Conservation (phyloP, 2,113 vertebrate species). For the Ploceus nigricollis region DNA sequence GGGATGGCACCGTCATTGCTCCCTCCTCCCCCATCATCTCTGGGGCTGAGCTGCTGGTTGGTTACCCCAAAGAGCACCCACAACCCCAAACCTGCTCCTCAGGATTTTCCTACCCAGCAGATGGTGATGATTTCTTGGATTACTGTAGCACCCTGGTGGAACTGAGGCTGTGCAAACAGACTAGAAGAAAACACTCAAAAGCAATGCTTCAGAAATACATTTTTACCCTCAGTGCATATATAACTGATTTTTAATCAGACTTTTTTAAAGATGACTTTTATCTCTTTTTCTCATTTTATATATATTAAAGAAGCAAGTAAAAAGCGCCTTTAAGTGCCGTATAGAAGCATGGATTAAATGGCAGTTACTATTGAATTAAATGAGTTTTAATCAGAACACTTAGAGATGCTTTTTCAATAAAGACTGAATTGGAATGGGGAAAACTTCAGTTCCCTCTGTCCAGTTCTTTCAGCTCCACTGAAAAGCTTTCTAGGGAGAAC, state of each 20-base stretch:
- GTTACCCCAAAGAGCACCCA: neutral
- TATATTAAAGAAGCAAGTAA: neutral
- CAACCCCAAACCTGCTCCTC: neutral
- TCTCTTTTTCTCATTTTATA: neutral
- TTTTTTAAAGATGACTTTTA: neutral
- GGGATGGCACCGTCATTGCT: rapidly evolving
- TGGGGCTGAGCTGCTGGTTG: neutral
- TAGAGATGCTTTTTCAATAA: neutral
- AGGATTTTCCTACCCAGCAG: neutral
- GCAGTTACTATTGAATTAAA: neutral
- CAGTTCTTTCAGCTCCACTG: neutral
- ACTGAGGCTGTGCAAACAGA: neutral
- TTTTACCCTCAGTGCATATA: neutral
- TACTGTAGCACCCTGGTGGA: neutral
- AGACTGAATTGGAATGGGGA: neutral
- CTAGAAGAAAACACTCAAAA: neutral
- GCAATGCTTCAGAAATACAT: neutral
- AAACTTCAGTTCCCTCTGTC: neutral
- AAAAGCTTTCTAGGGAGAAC: neutral
- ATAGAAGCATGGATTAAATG: neutral
- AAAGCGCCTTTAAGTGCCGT: neutral
- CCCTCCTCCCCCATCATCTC: neutral
- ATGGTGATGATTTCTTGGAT: neutral
- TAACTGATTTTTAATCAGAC: neutral
- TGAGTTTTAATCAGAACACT: neutral